phyloP scores from a whole-genome alignment of 2,113 vertebrate species.

The Pseudolaguvia tuberculata region DNA sequence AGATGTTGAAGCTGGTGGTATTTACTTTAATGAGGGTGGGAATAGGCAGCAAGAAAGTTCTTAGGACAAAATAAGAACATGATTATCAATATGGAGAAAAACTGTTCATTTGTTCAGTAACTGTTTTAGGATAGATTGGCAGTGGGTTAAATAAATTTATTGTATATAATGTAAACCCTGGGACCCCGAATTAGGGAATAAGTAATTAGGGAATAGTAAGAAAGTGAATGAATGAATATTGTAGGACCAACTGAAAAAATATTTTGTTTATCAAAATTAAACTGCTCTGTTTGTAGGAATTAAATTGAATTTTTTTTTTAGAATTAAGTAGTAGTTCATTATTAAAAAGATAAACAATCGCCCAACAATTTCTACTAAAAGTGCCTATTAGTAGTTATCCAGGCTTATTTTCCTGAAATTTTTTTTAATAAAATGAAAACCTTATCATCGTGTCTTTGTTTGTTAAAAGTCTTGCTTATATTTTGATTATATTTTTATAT shows the following conservation, averaged over 20 bases:
- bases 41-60: neutral
- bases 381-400: slow-evolving; percentile 11
- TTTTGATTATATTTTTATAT: too few relatives aligned
- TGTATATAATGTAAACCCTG: neutral
- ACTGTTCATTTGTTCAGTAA: neutral
- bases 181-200: too few relatives aligned
- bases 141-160: neutral
- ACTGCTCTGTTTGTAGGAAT: neutral
- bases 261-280: too few relatives aligned
- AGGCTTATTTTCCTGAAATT: neutral
- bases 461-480: neutral
- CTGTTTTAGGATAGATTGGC: neutral
- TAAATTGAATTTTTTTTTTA: too few relatives aligned
- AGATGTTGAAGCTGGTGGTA: neutral
- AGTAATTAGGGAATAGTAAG: too few relatives aligned
- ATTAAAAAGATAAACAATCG: neutral
- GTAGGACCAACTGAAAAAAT: neutral
- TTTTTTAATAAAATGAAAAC: neutral
- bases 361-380: neutral
- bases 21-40: neutral
- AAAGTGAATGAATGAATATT: too few relatives aligned
- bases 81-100: neutral
- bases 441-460: neutral
- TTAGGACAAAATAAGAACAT: neutral
- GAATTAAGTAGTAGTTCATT: neutral